These are phyloP conservation scores for Apamea crenata DNA, from an alignment of 2,888 invertebrate genomes.

Conservation along the genomic window DNA sequence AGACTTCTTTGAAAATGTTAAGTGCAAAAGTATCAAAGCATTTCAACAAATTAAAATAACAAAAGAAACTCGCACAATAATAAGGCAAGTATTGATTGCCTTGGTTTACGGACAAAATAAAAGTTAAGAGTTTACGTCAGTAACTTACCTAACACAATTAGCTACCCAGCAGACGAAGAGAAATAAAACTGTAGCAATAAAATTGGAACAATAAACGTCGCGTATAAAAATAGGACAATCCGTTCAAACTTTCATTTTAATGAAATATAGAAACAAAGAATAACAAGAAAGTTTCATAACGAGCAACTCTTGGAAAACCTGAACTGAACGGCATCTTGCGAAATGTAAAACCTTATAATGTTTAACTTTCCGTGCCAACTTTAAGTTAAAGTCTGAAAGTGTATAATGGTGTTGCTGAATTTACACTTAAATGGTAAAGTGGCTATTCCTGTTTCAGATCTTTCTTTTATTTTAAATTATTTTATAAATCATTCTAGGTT, in stretches of 20 bases:
- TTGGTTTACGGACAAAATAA: conserved; percentile 5
- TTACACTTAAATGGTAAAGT: conserved; percentile 42
- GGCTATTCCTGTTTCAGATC: conserved; percentile 44
- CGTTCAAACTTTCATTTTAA: conserved; percentile 56
- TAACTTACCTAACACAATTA: conserved; percentile 41
- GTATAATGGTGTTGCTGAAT: conserved; percentile 55
- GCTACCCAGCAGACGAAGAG: conserved; percentile 15
- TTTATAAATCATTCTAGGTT: neutral
- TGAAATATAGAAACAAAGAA: conserved; percentile 64
- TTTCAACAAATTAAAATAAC: conserved; percentile 7
- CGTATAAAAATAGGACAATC: conserved; percentile 52
- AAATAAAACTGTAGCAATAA: conserved; percentile 52
- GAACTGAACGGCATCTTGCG: conserved; percentile 63
- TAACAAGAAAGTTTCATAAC: conserved; percentile 68
- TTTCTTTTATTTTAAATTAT: conserved; percentile 18
- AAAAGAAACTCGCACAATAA: conserved; percentile 11
- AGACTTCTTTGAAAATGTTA: neutral
- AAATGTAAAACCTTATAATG: conserved; percentile 66
- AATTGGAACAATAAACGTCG: conserved; percentile 49
- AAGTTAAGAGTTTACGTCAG: conserved; percentile 23
- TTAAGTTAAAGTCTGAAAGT: conserved; percentile 47
- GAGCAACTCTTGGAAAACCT: conserved; percentile 61
- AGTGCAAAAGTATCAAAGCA: neutral
- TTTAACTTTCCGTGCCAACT: conserved; percentile 61
- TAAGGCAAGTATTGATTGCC: neutral